phyloP scores from a whole-genome alignment of 2,113 vertebrate genomes.

The Seriola rivoliana region DNA sequence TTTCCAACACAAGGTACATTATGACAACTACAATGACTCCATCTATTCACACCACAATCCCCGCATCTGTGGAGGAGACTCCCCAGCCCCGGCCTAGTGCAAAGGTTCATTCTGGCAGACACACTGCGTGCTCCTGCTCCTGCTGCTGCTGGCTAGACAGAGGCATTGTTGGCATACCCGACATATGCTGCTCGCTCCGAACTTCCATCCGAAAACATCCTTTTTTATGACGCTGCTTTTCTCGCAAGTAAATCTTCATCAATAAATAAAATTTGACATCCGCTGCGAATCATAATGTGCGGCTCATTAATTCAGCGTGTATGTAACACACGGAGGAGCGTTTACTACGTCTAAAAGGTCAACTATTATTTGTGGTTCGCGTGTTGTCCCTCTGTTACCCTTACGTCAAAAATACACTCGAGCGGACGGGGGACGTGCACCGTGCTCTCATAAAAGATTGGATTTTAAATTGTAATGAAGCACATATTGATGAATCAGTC shows the following conservation, averaged over 20 bases:
- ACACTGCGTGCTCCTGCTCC: conserved; percentile 40
- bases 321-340: not conserved
- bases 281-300: fast-evolving
- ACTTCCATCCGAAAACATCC: conserved; percentile 22
- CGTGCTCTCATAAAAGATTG: not conserved
- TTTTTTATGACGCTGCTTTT: not conserved
- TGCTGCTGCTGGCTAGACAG: conserved; percentile 56
- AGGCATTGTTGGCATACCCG: conserved; percentile 68
- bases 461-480: not conserved
- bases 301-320: not conserved
- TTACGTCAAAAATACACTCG: not conserved
- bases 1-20: conserved; percentile 68
- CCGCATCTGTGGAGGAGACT: conserved; percentile 63
- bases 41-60: conserved; percentile 66
- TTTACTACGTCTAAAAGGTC: not conserved
- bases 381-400: not conserved
- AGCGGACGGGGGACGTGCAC: not conserved
- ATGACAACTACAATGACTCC: conserved; percentile 70
- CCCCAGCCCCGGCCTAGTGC: conserved; percentile 47
- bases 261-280: fast-evolving
- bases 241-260: fast-evolving
- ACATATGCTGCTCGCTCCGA: conserved; percentile 36
- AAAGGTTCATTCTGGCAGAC: conserved; percentile 38
- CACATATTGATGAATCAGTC: fast-evolving
- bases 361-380: not conserved